Evolutionary conservation across 2,797 vertebrate genomes (phyloP).

Genomic region (Labeo calbasu): DNA sequence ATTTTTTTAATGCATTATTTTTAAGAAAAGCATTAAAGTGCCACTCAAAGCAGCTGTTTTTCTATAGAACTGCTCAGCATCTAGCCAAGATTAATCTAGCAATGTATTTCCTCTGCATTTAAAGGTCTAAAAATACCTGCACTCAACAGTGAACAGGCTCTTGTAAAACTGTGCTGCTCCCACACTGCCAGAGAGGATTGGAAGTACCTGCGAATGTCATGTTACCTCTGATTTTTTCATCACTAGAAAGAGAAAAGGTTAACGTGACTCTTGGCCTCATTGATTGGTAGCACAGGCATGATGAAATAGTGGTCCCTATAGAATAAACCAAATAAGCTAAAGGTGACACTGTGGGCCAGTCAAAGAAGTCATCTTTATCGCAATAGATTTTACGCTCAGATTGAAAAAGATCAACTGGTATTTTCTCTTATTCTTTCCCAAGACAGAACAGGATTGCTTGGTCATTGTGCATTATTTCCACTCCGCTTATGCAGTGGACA

Average conservation of each 20-base stretch:
- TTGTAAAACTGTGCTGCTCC: conserved; percentile 13
- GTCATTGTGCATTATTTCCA: conserved; percentile 9
- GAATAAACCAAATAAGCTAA: conserved; percentile 30
- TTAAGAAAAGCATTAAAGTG: conserved; percentile 8
- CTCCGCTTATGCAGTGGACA: not conserved
- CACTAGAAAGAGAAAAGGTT: conserved; percentile 23
- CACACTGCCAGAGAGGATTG: not conserved
- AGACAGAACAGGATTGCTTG: not conserved
- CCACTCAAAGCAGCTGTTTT: not conserved
- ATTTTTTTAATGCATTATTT: conserved; percentile 34
- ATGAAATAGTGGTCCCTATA: conserved; percentile 3
- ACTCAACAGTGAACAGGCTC: conserved; percentile 20
- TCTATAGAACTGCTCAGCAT: not conserved
- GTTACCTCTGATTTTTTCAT: conserved; percentile 26
- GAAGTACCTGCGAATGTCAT: conserved; percentile 1
- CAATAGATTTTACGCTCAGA: not conserved
- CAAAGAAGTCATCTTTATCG: not conserved
- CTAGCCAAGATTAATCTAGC: conserved; percentile 20
- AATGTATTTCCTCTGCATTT: conserved; percentile 33
- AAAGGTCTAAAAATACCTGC: conserved; percentile 44
- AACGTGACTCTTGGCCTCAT: conserved; percentile 25
- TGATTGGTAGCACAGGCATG: conserved; percentile 10
- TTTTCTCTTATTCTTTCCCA: not conserved
- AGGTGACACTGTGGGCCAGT: not conserved
- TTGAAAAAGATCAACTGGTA: conserved; percentile 3